Base-by-base conservation (phyloP, 2,113 vertebrate genomes). In the Ctenodactylus gundi region DNA sequence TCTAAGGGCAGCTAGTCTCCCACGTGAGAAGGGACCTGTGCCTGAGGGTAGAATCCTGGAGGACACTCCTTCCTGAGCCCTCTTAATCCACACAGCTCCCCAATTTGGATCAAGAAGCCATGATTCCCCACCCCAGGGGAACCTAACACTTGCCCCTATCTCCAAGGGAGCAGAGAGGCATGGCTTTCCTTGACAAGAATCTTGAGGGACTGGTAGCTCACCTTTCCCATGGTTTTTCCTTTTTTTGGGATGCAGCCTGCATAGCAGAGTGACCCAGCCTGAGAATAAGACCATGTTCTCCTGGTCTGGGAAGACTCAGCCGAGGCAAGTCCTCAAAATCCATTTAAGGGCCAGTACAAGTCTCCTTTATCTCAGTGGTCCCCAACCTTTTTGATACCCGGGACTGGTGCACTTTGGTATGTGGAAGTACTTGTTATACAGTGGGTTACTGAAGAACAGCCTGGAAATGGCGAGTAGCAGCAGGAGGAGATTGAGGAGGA, bases 271-370 rank as follows among this genome's bases (percentile, higher is more conserved):
- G 72, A 53, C n/a, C 27, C 29, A 70, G 53, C 20, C 27, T 39
- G 34, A 87, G 49, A 36, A 53, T 25, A 14, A 57, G 21, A 7
- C 41, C 39, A 27, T 17, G 6, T 64, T 29, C 31, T 76, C 25
- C 34, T 75, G 94, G 39, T 41, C 81, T n/a, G 9, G n/a, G 46
- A 49, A n/a, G 49, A 46, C 62, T 44, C 41, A n/a, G 14, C 51
- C 55, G 53, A 84, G 83, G 7, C 17, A 31, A 57, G 31, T 57
- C 23, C 58, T 60, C 41, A 9, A 49, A 72, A 53, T 11, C 7
- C 3, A 18, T 23, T 31, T 21, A 14, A 1, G 2, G 72, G 70
- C 3, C n/a, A 2, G 36, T 58, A 25, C 0, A 1, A 36, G 31
- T 27, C 25, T 68, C 29, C 49, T n/a, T 53, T 53, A 41, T 39